Evolutionary conservation across 1,140 invertebrate genomes (phyloP).

Genomic region (Homarus americanus): DNA sequence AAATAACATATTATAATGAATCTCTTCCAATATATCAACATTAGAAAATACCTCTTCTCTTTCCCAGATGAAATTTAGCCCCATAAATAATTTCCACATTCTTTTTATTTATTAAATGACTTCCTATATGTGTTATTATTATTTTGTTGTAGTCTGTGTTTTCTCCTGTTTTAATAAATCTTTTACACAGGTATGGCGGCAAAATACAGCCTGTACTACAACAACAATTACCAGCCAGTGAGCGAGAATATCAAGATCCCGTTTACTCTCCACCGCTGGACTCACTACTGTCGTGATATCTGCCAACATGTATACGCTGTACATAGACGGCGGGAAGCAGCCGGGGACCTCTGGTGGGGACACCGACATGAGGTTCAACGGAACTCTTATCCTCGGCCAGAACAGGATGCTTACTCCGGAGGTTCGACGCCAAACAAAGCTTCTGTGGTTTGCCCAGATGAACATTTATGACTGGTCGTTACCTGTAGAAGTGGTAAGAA

Average conservation of each 20-base stretch:
- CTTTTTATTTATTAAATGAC: too few relatives aligned
- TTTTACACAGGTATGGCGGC: background rate
- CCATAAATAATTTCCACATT: too few relatives aligned
- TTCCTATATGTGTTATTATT: too few relatives aligned
- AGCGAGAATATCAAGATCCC: background rate
- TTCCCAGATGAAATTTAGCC: too few relatives aligned
- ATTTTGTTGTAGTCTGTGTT: too few relatives aligned
- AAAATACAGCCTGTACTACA: conserved; percentile 2
- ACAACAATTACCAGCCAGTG: background rate
- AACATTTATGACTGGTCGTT: conserved; percentile 46
- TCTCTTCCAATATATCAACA: too few relatives aligned
- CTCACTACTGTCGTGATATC: background rate
- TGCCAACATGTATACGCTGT: conserved; percentile 52
- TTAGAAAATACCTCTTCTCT: too few relatives aligned
- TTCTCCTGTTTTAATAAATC: background rate
- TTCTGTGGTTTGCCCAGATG: conserved; percentile 45
- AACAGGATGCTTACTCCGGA: conserved; percentile 33
- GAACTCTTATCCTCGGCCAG: conserved; percentile 57
- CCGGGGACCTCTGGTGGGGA: conserved; percentile 2
- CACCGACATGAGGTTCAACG: conserved; percentile 32
- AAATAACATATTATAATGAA: too few relatives aligned
- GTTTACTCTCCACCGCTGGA: background rate
- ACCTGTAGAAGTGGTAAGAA: background rate
- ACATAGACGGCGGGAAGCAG: conserved; percentile 26
- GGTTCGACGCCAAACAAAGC: conserved; percentile 24